Base-by-base conservation (phyloP, 2,888 invertebrate species). In the Phortica magna region DNA sequence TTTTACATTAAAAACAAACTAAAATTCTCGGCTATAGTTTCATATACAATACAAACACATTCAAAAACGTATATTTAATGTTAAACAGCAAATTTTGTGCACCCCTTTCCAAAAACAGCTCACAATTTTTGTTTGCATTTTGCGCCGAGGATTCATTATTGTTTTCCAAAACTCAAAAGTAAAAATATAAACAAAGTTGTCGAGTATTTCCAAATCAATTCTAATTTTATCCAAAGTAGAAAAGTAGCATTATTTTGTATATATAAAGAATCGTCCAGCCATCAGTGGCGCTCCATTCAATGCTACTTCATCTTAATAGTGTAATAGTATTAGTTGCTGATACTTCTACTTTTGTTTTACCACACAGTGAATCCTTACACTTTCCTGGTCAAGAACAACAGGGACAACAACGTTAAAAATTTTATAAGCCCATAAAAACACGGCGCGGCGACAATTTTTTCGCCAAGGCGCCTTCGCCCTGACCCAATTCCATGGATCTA, bases 361-460 rank as follows among this genome's bases (percentile, higher is more conserved):
- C 31, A 31, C 5, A 31, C 31, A 31, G 31, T 31, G 31, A 31
- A 31, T 31, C 31, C 31, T 31, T 31, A 31, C 31, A 31, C 31
- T 31, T 31, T 31, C 31, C 31, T 4, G 31, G 31, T 31, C 31
- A 31, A 31, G 9, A 48, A 12, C 48, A 48, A 48, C 0, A 48
- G 48, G 14, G 48, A 14, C 31, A 31, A 31, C 31, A 7, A 14
- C 14, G 48, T 12, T 48, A 3, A 14, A 48, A 48, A 10, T n/a
- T 7, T 53, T 22, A 55, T 10, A n/a, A 75, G 42, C 83, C 84
- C 22, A 82, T 77, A 77, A 84, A 84, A 7, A 83, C 76, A 10
- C 82, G 80, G 68, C 82, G 82, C 7, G 83, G 82, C 14, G 83
- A 78, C 53, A 22, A 12, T 7, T 65, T 65, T 19, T 70, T 81